Percentiles rank a stretch among this genome's conserved stretches.
Evolutionary conservation across 2,888 invertebrate genomes (phyloP).

Genomic region (Tetranychus piercei): DNA sequence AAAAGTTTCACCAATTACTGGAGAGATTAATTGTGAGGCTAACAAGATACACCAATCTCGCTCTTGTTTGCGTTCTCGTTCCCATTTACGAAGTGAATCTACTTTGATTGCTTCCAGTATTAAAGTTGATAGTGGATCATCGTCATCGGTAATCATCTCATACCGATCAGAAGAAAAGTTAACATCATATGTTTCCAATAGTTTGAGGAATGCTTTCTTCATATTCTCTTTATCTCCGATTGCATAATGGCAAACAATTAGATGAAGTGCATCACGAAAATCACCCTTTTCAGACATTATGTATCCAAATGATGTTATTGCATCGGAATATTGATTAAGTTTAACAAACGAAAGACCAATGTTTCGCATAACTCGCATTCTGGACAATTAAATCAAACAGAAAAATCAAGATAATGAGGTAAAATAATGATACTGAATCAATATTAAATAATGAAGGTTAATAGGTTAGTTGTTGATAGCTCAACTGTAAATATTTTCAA

Average conservation of each 20-base stretch:
- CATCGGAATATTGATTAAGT: constrained; percentile 89
- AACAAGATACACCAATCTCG: constrained; percentile 65
- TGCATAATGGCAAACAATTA: constrained; percentile 71
- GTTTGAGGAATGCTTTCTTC: constrained; percentile 69
- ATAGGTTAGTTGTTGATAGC: too few species aligned
- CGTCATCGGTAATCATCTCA: constrained; percentile 9
- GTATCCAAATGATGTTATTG: constrained; percentile 87
- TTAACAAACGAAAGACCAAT: constrained; percentile 83
- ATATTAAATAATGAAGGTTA: not conserved
- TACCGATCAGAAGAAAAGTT: not conserved
- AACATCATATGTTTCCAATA: constrained; percentile 45
- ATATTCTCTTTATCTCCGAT: constrained; percentile 78
- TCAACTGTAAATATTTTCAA: too few species aligned
- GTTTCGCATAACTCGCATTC: constrained; percentile 92
- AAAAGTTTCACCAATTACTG: constrained; percentile 48
- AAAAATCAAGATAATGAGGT: not conserved
- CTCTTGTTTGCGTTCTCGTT: constrained; percentile 48
- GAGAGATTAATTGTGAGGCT: constrained; percentile 71
- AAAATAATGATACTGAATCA: constrained; percentile 18
- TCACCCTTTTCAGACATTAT: constrained; percentile 90
- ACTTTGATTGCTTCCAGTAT: constrained; percentile 45
- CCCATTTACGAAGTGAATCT: constrained; percentile 54
- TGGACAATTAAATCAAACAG: constrained; percentile 31
- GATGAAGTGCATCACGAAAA: constrained; percentile 62
- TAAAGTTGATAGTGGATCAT: constrained; percentile 1